These are phyloP conservation scores for Dendrolimus punctatus DNA, from an alignment of 1,140 invertebrate species.

Conservation along the genomic window DNA sequence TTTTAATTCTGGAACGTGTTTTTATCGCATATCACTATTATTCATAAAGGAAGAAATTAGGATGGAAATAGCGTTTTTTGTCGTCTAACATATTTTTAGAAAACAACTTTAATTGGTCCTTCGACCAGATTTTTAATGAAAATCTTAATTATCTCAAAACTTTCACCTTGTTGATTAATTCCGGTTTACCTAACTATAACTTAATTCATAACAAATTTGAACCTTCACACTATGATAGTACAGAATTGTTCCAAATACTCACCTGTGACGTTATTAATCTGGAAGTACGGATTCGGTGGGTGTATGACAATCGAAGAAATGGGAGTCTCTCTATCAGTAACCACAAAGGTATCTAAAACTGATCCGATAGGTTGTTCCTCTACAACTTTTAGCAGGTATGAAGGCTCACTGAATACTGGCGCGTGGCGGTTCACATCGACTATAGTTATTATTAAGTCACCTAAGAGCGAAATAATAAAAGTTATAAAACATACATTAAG, in stretches of 20 bases:
- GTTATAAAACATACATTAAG: not conserved
- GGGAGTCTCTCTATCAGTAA: constrained; percentile 87
- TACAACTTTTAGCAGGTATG: constrained; percentile 79
- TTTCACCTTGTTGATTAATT: too few species aligned
- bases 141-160: too few species aligned
- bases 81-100: too few species aligned
- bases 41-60: too few species aligned
- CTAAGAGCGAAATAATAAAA: constrained; percentile 49
- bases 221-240: too few species aligned
- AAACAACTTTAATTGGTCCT: too few species aligned
- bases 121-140: too few species aligned
- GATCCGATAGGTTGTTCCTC: constrained; percentile 90
- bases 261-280: constrained; percentile 84
- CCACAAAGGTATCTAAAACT: constrained; percentile 84
- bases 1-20: too few species aligned
- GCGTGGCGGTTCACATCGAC: constrained; percentile 84
- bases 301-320: constrained; percentile 84
- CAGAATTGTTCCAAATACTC: constrained; percentile 7
- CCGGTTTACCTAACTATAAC: too few species aligned
- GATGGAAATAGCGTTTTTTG: too few species aligned
- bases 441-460: constrained; percentile 87
- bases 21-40: too few species aligned
- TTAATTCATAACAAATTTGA: too few species aligned
- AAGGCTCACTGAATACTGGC: constrained; percentile 78
- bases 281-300: constrained; percentile 82